phyloP scores from a whole-genome alignment of 2,888 invertebrate genomes.

The Digitonthophagus gazella region DNA sequence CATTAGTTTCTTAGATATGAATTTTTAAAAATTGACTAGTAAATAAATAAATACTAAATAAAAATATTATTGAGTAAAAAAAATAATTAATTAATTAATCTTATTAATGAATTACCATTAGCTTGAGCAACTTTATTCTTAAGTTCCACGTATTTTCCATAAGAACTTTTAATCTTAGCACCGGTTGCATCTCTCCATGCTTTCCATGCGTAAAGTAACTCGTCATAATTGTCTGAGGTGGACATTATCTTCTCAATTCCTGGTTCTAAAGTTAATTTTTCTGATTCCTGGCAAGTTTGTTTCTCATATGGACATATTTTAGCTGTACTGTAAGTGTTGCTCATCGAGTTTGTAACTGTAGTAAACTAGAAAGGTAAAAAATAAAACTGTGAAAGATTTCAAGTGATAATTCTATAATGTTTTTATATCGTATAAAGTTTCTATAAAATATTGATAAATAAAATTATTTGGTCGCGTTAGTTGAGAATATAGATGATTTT shows the following conservation, averaged over 20 bases:
- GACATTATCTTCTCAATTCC: constrained; percentile 48
- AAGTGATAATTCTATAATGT: too few species aligned
- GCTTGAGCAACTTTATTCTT: constrained; percentile 61
- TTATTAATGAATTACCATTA: too few species aligned
- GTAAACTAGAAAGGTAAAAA: constrained; percentile 41
- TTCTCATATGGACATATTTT: constrained; percentile 50
- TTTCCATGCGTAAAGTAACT: constrained; percentile 64
- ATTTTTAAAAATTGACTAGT: too few species aligned
- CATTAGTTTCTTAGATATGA: too few species aligned
- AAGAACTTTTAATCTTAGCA: constrained; percentile 58
- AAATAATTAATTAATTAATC: too few species aligned
- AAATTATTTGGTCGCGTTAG: too few species aligned
- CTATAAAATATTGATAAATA: too few species aligned
- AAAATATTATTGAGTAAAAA: too few species aligned
- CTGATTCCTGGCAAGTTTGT: constrained; percentile 42
- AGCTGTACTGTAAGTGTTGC: constrained; percentile 48
- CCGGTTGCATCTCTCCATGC: constrained; percentile 66
- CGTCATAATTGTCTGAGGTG: constrained; percentile 58
- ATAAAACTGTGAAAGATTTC: too few species aligned
- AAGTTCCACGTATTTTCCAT: constrained; percentile 59
- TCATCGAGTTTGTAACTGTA: constrained; percentile 36
- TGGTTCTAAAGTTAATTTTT: constrained; percentile 46
- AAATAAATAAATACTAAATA: too few species aligned
- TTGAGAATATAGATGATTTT: too few species aligned
- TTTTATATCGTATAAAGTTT: too few species aligned